Base-by-base conservation (phyloP, 2,113 vertebrate genomes). In the Prolemur simus region DNA sequence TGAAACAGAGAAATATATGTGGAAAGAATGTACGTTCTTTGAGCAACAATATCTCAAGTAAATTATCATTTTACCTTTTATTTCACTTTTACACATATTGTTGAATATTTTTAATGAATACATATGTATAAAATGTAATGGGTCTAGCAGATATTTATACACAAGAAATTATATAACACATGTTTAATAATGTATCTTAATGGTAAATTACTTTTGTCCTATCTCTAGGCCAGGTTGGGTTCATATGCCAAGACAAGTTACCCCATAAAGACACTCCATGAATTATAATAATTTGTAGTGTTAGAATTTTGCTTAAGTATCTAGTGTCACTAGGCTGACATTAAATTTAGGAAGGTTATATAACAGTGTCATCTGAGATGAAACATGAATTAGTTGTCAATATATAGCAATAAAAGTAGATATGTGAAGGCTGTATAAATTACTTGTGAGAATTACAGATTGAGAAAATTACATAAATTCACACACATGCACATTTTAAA, bases 251-350 rank as follows among this genome's bases (percentile, higher is more conserved):
- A 69, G 14, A 63, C 13, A 45, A 27, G 29, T 42, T 32, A 80
- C 1, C 1, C 5, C 39, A n/a, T 58, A n/a, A 47, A 63, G 27
- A 45, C 4, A 66, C 0, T 7, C 37, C 23, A 8, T 49, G 12
- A 25, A 73, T 39, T 64, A 54, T 18, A 54, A 54, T 54, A 77
- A 74, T 49, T 49, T 49, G 37, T 68, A 77, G 12, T 64, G 34
- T 80, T 18, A 94, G 23, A 39, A 39, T 49, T 84, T 81, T 52
- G 0, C 15, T 60, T 74, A 25, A 6, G 5, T 56, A 60, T 78
- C 89, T 86, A 68, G 42, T 23, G 20, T 60, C 9, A 52, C 20
- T 54, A 47, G 17, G 25, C 13, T n/a, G 29, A 68, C 49, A 86
- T 29, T 74, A 45, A 77, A 11, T 81, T 81, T 60, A 86, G 8